Conservation (phyloP, 2,113 vertebrate genomes). For the Mastomys coucha region DNA sequence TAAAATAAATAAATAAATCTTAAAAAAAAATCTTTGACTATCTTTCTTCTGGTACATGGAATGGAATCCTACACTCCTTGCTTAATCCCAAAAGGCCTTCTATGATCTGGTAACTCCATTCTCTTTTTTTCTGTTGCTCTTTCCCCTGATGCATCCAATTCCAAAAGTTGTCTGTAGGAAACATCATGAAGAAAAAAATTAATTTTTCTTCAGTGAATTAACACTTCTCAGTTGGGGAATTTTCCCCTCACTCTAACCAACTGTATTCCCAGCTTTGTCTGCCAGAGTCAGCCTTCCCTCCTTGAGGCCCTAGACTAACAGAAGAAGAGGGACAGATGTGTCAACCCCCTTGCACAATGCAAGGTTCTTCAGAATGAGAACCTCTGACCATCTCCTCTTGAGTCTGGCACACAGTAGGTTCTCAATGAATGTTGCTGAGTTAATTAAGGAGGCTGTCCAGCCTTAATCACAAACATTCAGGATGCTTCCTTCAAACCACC, state of each 20-base stretch:
- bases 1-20: too few species aligned
- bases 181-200: background rate
- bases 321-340: background rate
- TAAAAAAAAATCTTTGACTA: background rate
- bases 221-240: background rate
- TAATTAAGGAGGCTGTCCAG: constrained; percentile 51
- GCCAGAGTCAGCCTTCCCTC: background rate
- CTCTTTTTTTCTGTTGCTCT: background rate
- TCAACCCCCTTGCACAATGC: background rate
- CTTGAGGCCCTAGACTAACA: background rate
- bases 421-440: constrained; percentile 12
- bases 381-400: background rate
- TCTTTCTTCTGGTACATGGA: background rate
- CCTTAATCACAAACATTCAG: constrained; percentile 56
- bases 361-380: background rate
- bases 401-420: constrained; percentile 64
- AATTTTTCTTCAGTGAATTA: background rate
- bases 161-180: constrained; percentile 16
- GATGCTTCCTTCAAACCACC: constrained; percentile 66
- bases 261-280: background rate
- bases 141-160: background rate
- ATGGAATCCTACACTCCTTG: background rate
- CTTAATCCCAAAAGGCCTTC: background rate
- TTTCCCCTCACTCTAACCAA: background rate
- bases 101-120: background rate